Percentiles rank a stretch among this genome's conserved stretches.
phyloP scores from a whole-genome alignment of 1,140 invertebrate genomes.

The Euura saliciscinereae region DNA sequence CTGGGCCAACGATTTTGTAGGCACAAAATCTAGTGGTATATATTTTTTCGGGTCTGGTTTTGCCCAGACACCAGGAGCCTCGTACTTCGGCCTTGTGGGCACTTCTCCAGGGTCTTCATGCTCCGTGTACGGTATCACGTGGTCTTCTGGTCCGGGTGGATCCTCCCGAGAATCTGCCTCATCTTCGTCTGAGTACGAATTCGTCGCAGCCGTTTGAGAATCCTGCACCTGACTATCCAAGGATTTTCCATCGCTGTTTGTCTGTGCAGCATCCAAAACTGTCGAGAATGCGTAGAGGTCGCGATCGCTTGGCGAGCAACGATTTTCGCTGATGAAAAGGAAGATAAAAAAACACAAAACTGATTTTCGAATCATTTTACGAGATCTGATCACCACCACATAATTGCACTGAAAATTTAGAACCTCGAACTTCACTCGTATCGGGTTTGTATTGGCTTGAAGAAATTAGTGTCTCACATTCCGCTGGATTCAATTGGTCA shows the following conservation, averaged over 20 bases:
- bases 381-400: background rate
- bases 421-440: no score
- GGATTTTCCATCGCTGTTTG: no score
- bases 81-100: conserved; percentile 60
- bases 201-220: background rate
- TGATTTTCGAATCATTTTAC: background rate
- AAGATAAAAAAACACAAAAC: background rate
- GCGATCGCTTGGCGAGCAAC: background rate
- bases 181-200: background rate
- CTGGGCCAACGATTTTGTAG: conserved; percentile 70
- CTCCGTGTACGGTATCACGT: conserved; percentile 50
- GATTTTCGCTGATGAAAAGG: background rate
- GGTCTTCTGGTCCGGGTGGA: conserved; percentile 31
- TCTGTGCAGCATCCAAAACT: background rate
- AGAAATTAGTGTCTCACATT: no score
- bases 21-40: conserved; percentile 65
- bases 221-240: background rate
- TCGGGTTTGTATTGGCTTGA: no score
- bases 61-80: conserved; percentile 58
- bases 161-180: conserved; percentile 23
- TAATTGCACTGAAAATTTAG: background rate
- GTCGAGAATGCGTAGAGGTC: background rate
- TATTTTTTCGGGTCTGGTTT: conserved; percentile 50
- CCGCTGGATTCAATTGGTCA: no score
- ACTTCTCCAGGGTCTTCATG: conserved; percentile 55